phyloP scores from a whole-genome alignment of 2,888 invertebrate species.

The Synergus itoensis region DNA sequence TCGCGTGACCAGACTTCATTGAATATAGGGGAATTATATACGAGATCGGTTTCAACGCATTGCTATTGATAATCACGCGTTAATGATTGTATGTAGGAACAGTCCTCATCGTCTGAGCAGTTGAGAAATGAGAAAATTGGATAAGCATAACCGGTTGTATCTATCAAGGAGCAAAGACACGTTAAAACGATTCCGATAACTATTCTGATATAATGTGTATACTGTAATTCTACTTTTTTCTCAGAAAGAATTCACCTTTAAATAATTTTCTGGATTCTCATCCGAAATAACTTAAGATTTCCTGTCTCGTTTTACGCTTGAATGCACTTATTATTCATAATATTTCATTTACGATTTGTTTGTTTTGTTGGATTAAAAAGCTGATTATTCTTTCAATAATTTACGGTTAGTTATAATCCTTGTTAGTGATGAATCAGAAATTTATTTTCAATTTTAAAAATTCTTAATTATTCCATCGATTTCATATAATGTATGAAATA shows the following conservation, averaged over 20 bases:
- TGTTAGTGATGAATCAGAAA: not conserved
- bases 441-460: not conserved
- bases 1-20: constrained; percentile 12
- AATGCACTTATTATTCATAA: constrained; percentile 22
- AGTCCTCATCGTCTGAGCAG: constrained; percentile 22
- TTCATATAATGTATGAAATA: not conserved
- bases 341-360: constrained; percentile 9
- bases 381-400: not conserved
- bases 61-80: constrained; percentile 36
- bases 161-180: constrained; percentile 9
- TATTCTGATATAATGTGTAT: constrained; percentile 22
- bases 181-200: constrained; percentile 31
- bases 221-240: constrained; percentile 9
- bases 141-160: constrained; percentile 35
- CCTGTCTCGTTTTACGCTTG: not conserved
- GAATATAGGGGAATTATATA: not conserved
- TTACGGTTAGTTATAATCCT: not conserved
- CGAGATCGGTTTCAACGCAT: constrained; percentile 19
- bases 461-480: not conserved
- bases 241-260: constrained; percentile 20
- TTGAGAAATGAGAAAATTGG: not conserved
- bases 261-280: constrained; percentile 21
- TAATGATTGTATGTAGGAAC: constrained; percentile 27
- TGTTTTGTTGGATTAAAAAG: not conserved
- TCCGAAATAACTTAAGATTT: not conserved